Conservation (phyloP, 2,113 vertebrate species). For the Pyrgilauda ruficollis region DNA sequence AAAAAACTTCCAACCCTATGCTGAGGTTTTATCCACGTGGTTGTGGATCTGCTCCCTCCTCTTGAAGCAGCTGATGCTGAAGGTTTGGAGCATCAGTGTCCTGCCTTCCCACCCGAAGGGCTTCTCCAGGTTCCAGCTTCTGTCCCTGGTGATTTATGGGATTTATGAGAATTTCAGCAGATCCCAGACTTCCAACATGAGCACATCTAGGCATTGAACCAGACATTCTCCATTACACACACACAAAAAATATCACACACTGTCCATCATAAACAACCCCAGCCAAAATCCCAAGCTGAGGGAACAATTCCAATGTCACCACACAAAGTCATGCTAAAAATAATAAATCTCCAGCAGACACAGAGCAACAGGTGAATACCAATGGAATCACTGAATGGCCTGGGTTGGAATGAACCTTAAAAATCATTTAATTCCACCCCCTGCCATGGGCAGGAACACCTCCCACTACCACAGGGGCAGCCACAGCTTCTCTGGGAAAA, state of each 20-base stretch:
- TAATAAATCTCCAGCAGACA: not conserved
- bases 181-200: fast-evolving
- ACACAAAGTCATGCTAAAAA: not conserved
- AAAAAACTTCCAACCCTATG: not conserved
- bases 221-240: not conserved
- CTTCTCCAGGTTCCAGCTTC: not conserved
- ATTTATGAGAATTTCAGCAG: not conserved
- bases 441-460: not conserved
- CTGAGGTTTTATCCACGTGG: not conserved
- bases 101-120: not conserved
- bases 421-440: not conserved
- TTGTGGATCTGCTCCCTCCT: not conserved
- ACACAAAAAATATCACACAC: too few species aligned
- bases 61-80: not conserved
- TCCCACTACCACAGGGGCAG: not conserved
- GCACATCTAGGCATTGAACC: not conserved
- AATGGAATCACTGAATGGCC: not conserved
- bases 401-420: not conserved
- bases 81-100: fast-evolving
- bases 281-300: not conserved
- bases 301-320: not conserved
- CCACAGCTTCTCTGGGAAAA: not conserved
- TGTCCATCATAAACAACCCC: not conserved
- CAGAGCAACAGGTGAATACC: not conserved
- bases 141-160: not conserved